phyloP scores from a whole-genome alignment of 2,797 vertebrate species.

The Chaetophractus vellerosus region DNA sequence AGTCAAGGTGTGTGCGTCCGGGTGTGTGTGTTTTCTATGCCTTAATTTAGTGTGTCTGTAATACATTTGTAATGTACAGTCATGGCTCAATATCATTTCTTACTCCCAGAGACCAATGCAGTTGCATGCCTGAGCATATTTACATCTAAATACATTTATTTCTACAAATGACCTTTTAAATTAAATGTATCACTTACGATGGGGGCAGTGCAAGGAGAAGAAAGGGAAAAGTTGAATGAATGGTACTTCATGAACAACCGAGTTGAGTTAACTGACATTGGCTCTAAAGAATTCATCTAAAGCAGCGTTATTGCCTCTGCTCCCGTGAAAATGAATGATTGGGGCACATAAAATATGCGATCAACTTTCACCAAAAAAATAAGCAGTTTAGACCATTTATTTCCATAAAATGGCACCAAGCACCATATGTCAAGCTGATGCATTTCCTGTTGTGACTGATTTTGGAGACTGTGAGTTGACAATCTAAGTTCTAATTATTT shows the following conservation, averaged over 20 bases:
- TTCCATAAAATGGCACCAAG: slow-evolving; percentile 85
- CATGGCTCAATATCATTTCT: slow-evolving; percentile 10
- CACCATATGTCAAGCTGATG: slow-evolving; percentile 78
- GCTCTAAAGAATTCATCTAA: slow-evolving; percentile 78
- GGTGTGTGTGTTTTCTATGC: slow-evolving; percentile 22
- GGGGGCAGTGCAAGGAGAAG: background rate
- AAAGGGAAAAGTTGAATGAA: slow-evolving; percentile 53
- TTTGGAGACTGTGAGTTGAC: slow-evolving; percentile 83
- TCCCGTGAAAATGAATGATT: slow-evolving; percentile 82
- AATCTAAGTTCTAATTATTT: slow-evolving; percentile 87
- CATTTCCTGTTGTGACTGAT: slow-evolving; percentile 84
- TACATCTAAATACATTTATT: slow-evolving; percentile 54
- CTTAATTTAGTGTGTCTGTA: slow-evolving; percentile 56
- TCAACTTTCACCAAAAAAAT: slow-evolving; percentile 85
- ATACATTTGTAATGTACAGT: slow-evolving; percentile 69
- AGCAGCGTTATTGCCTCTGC: slow-evolving; percentile 80
- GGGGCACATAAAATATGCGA: slow-evolving; percentile 73
- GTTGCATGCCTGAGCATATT: slow-evolving; percentile 49
- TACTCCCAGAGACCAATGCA: slow-evolving; percentile 41
- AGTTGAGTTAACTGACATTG: slow-evolving; percentile 67
- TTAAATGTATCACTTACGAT: slow-evolving; percentile 58
- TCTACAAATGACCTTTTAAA: slow-evolving; percentile 67
- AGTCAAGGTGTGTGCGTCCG: slow-evolving; percentile 59
- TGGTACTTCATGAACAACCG: slow-evolving; percentile 71
- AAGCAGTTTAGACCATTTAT: slow-evolving; percentile 85